Conservation (phyloP, 1,140 invertebrate species). For the Drosophila setifemur region DNA sequence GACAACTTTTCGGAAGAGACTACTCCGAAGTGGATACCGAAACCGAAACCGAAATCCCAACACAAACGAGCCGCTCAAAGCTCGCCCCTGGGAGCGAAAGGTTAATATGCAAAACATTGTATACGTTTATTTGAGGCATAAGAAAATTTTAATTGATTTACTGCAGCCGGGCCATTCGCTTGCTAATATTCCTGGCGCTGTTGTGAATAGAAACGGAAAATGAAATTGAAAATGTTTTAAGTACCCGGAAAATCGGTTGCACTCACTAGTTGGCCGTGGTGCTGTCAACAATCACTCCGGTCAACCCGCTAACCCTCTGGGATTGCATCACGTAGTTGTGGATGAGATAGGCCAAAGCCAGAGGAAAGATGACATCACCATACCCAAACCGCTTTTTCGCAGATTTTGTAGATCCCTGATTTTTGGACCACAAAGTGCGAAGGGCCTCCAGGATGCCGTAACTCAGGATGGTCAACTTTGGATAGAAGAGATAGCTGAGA, state of each 20-base stretch:
- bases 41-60: not conserved
- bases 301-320: conserved; percentile 22
- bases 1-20: not conserved
- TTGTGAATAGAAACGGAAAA: not conserved
- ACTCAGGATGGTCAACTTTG: conserved; percentile 43
- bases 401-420: not conserved
- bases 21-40: not conserved
- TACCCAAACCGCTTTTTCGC: conserved; percentile 6
- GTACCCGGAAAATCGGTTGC: not conserved
- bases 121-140: not conserved
- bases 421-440: conserved; percentile 18
- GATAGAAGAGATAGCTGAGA: conserved; percentile 39
- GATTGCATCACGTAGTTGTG: conserved; percentile 32
- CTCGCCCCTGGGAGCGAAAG: not conserved
- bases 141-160: not conserved
- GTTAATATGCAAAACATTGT: conserved; percentile 44
- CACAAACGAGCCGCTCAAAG: not conserved
- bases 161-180: conserved; percentile 17
- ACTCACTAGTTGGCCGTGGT: conserved; percentile 62
- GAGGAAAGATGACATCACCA: conserved; percentile 26
- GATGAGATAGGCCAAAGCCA: conserved; percentile 47
- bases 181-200: conserved; percentile 26
- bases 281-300: conserved; percentile 35
- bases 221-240: not conserved
- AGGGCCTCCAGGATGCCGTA: conserved; percentile 44